Conservation (phyloP, 2,113 vertebrate species). For the Ailuropoda melanoleuca region DNA sequence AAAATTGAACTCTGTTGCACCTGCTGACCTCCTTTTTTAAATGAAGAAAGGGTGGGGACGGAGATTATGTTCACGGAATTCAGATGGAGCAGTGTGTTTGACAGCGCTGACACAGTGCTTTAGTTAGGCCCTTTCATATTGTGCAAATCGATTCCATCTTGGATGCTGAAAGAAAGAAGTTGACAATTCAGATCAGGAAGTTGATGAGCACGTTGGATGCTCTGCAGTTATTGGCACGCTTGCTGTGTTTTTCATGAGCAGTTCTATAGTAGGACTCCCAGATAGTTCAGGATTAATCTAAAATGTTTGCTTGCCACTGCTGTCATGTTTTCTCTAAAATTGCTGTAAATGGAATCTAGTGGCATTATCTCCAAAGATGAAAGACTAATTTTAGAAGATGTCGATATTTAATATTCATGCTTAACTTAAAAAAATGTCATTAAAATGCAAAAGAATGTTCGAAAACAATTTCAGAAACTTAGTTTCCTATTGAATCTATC, state of each 20-base stretch:
- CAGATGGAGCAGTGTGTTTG: constrained; percentile 21
- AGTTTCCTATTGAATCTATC: background rate
- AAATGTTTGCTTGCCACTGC: constrained; percentile 32
- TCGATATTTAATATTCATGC: constrained; percentile 38
- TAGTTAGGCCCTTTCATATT: constrained; percentile 37
- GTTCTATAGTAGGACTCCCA: background rate
- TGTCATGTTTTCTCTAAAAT: constrained; percentile 19
- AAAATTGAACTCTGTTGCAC: constrained; percentile 66
- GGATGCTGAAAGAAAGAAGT: constrained; percentile 18
- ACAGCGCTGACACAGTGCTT: background rate
- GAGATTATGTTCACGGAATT: constrained; percentile 40
- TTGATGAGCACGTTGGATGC: background rate
- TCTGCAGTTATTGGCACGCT: constrained; percentile 4
- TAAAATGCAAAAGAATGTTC: constrained; percentile 9
- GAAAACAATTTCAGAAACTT: background rate
- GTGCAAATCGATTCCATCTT: constrained; percentile 52
- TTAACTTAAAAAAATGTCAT: background rate
- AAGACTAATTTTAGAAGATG: constrained; percentile 37
- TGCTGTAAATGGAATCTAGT: background rate
- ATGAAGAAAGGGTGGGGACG: background rate
- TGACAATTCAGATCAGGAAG: constrained; percentile 38
- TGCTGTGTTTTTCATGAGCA: background rate
- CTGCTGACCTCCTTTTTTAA: constrained; percentile 63
- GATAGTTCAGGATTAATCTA: constrained; percentile 41
- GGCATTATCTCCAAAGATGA: constrained; percentile 15